phyloP scores from a whole-genome alignment of 2,888 invertebrate genomes.

The Dolichopus griseipennis region DNA sequence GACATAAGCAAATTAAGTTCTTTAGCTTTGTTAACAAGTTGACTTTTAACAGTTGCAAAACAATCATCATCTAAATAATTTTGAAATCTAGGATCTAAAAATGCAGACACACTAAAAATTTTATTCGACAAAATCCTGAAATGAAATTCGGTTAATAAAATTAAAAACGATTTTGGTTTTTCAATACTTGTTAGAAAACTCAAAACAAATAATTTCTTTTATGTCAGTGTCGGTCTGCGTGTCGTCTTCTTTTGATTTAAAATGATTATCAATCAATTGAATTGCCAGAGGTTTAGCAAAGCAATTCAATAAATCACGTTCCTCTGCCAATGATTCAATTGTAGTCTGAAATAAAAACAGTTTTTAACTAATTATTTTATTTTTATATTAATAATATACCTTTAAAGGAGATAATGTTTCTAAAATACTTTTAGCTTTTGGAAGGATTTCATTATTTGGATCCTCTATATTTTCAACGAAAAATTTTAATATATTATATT shows the following conservation, averaged over 20 bases:
- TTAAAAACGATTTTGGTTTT: background rate
- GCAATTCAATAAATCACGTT: constrained; percentile 35
- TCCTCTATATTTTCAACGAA: constrained; percentile 39
- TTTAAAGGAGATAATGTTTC: constrained; percentile 36
- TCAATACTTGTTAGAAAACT: constrained; percentile 13
- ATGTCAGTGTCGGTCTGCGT: constrained; percentile 30
- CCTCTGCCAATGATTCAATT: constrained; percentile 38
- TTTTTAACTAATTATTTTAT: background rate
- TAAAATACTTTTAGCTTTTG: constrained; percentile 32
- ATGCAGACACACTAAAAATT: constrained; percentile 35
- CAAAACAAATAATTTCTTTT: constrained; percentile 26
- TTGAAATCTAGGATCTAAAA: constrained; percentile 41
- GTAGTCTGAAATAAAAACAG: constrained; percentile 29
- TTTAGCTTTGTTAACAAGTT: constrained; percentile 8
- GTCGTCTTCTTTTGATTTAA: constrained; percentile 33
- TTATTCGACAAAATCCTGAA: constrained; percentile 32
- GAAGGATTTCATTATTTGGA: constrained; percentile 31
- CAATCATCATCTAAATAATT: constrained; percentile 25
- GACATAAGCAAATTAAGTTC: constrained; percentile 16
- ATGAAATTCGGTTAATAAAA: background rate
- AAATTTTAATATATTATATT: constrained; percentile 35
- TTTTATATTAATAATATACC: constrained; percentile 23
- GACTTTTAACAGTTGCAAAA: constrained; percentile 23
- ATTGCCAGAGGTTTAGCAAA: constrained; percentile 32
- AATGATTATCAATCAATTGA: constrained; percentile 35